Conservation (phyloP, 2,797 vertebrate genomes). For the Sebastes melanostomus region DNA sequence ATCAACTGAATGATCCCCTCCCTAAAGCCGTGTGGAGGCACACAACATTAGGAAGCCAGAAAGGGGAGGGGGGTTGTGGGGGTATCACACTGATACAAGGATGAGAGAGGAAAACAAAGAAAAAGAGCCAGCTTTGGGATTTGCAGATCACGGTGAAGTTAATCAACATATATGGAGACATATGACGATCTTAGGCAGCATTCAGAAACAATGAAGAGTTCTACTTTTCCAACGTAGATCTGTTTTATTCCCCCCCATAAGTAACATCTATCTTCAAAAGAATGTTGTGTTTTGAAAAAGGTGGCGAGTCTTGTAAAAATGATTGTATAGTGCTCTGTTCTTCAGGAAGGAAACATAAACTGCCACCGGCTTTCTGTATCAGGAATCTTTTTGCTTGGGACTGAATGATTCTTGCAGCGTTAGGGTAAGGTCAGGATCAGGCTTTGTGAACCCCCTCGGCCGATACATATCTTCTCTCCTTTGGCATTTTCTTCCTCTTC, state of each 20-base stretch:
- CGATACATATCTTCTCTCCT: not conserved
- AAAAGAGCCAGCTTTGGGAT: not conserved
- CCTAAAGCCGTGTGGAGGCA: not conserved
- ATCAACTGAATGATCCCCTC: conserved; percentile 36
- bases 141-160: not conserved
- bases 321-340: not conserved
- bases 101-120: not conserved
- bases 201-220: not conserved
- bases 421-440: not conserved
- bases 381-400: not conserved
- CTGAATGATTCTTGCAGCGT: not conserved
- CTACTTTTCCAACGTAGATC: not conserved
- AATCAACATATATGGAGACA: not conserved
- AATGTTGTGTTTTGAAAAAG: not conserved
- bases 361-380: not conserved
- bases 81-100: not conserved
- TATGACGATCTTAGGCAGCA: not conserved
- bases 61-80: too few species aligned
- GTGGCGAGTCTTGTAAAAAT: not conserved
- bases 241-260: not conserved
- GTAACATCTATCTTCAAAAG: not conserved
- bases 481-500: not conserved
- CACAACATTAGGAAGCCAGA: not conserved
- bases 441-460: not conserved
- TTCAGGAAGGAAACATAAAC: not conserved